Percentiles rank a stretch among this genome's conserved stretches.
Conservation (phyloP, 2,113 vertebrate species). For the Rhadina sibilatrix region DNA sequence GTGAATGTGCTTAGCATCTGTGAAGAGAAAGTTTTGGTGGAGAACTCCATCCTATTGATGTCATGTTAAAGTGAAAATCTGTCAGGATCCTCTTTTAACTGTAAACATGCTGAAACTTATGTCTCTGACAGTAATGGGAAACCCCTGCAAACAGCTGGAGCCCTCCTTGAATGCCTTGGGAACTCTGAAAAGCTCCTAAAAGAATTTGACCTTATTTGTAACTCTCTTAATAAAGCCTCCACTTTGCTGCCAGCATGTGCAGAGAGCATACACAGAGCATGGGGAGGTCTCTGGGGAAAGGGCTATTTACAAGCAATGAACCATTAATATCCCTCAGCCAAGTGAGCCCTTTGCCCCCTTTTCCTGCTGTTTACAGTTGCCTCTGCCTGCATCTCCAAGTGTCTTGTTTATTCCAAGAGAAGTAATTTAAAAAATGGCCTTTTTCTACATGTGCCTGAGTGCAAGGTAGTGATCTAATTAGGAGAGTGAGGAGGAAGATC, state of each 20-base stretch:
- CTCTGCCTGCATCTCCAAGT: not conserved
- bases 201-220: slow-evolving; percentile 60
- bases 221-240: slow-evolving; percentile 35
- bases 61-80: slow-evolving; percentile 1
- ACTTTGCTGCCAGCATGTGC: slow-evolving; percentile 14
- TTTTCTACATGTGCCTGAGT: not conserved
- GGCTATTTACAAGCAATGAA: slow-evolving; percentile 3
- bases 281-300: slow-evolving; percentile 22
- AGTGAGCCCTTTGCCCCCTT: slow-evolving; percentile 15
- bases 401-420: not conserved
- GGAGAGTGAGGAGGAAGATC: not conserved
- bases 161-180: slow-evolving; percentile 6
- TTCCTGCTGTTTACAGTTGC: not conserved
- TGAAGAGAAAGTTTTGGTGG: not conserved
- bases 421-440: not conserved
- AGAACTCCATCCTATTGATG: not conserved
- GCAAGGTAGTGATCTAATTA: not conserved
- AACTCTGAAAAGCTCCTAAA: slow-evolving; percentile 39
- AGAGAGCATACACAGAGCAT: not conserved
- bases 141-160: slow-evolving; percentile 34
- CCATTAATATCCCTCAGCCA: slow-evolving; percentile 9
- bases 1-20: not conserved
- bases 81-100: not conserved
- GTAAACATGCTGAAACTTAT: not conserved
- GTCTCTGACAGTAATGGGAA: not conserved